Base-by-base conservation (phyloP, 2,888 invertebrate species). In the Ferrisia virgata region DNA sequence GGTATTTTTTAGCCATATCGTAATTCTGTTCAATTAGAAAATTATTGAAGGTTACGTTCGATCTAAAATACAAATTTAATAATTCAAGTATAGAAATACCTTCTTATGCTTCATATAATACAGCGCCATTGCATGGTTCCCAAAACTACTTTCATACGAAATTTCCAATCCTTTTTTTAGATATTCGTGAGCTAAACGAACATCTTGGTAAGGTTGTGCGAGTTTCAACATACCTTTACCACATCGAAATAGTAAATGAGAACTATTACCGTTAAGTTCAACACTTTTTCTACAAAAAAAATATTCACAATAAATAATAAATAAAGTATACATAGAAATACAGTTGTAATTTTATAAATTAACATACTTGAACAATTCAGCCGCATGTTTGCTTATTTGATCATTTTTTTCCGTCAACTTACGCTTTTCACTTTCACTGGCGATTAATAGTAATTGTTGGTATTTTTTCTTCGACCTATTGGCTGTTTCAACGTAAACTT, bases 211-310 rank as follows among this genome's bases (percentile, higher is more conserved):
- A 13, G 83, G 83, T 2, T 76, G 83, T 22, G 76, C 28, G 18
- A 83, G 25, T 43, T 69, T 72, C 1, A 83, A n/a, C 28, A 83
- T 15, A 0, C 83, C 83, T 83, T 83, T 83, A 15, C 83, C 83
- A 18, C 83, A 83, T 18, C 83, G 83, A 22, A 83, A 83, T 5
- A 83, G 33, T 47, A 83, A 83, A 76, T 83, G 83, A 18, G 83
- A 25, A 18, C 33, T 13, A 13, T 83, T 72, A 2, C 15, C 18
- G 43, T 76, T 72, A 33, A 83, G 13, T 0, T 18, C 15, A 8
- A 83, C 43, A 39, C 40, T 76, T n/a, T 76, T 28, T 36, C 83
- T 83, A 15, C 18, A 82, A 39, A 69, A 15, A 79, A 79, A 43
- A 28, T 43, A 58, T 58, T 58, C 2, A 15, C 28, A 15, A 64